Percentiles rank a stretch among this genome's conserved stretches.
Conservation (phyloP, 2,797 vertebrate species). For the Girardinus metallicus region DNA sequence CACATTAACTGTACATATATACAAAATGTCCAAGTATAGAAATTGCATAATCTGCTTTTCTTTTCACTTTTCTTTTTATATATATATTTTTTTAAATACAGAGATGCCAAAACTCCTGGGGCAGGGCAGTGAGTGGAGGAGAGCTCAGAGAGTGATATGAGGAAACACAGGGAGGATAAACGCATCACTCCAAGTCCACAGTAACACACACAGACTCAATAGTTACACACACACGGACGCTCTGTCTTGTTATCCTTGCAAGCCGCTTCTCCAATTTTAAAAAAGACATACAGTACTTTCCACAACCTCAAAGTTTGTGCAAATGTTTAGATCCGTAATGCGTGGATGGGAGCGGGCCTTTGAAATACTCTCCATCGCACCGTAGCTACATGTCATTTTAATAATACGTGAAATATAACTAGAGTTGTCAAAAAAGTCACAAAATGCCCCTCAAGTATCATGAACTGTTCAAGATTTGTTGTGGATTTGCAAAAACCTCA, state of each 20-base stretch:
- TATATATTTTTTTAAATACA: conserved; percentile 75
- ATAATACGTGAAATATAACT: conserved; percentile 41
- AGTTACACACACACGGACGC: conserved; percentile 63
- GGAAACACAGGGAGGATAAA: conserved; percentile 50
- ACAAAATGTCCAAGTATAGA: conserved; percentile 86
- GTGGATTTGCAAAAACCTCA: conserved; percentile 7
- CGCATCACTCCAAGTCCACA: conserved; percentile 66
- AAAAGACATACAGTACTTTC: conserved; percentile 49
- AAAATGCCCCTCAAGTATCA: conserved; percentile 15
- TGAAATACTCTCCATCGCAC: conserved; percentile 33
- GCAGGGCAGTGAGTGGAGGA: conserved; percentile 71
- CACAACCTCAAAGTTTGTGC: conserved; percentile 29
- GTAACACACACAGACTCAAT: conserved; percentile 65
- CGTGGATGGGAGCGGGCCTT: conserved; percentile 1
- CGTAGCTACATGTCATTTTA: conserved; percentile 40
- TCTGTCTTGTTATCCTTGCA: conserved; percentile 38
- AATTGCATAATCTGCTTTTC: conserved; percentile 89
- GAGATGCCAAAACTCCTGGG: conserved; percentile 79
- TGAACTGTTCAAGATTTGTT: conserved; percentile 18
- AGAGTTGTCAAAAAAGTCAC: conserved; percentile 5
- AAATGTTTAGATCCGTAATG: conserved; percentile 29
- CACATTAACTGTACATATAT: conserved; percentile 90
- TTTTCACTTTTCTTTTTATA: conserved; percentile 74
- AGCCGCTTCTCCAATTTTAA: conserved; percentile 48
- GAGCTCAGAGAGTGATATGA: conserved; percentile 65